Percentiles rank a stretch among this genome's conserved stretches.
Evolutionary conservation across 2,797 vertebrate genomes (phyloP).

Genomic region (Atherinosoma microstoma): DNA sequence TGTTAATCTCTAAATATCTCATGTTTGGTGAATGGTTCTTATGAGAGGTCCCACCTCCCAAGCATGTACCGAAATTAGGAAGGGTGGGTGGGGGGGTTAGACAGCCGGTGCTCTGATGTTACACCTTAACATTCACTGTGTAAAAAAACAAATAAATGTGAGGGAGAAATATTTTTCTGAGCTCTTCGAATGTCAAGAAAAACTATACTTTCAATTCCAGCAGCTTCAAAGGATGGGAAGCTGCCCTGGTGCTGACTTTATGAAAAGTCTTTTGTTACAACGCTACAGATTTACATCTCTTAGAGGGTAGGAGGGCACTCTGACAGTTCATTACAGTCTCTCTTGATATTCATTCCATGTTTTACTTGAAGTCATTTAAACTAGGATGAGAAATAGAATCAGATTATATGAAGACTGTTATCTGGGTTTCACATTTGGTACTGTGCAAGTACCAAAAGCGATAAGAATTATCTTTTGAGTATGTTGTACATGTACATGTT

Average conservation of each 20-base stretch:
- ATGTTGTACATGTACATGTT: constrained; percentile 72
- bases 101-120: constrained; percentile 77
- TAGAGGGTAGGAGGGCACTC: constrained; percentile 63
- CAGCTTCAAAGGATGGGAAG: constrained; percentile 68
- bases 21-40: constrained; percentile 50
- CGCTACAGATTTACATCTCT: constrained; percentile 64
- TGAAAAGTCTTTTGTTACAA: constrained; percentile 70
- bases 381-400: constrained; percentile 68
- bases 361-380: constrained; percentile 81
- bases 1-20: constrained; percentile 69
- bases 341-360: constrained; percentile 67
- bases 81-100: constrained; percentile 7
- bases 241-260: constrained; percentile 82
- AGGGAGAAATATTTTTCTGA: constrained; percentile 72
- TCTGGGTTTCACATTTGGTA: constrained; percentile 71
- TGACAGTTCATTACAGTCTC: constrained; percentile 59
- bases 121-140: constrained; percentile 80
- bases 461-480: constrained; percentile 61
- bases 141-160: constrained; percentile 48
- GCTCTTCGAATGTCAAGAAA: constrained; percentile 75
- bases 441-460: constrained; percentile 65
- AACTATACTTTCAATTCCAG: constrained; percentile 66
- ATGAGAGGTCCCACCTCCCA: constrained; percentile 29
- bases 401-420: constrained; percentile 83
- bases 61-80: constrained; percentile 14